phyloP scores from a whole-genome alignment of 2,113 vertebrate species.

The Cyanocitta stelleri region DNA sequence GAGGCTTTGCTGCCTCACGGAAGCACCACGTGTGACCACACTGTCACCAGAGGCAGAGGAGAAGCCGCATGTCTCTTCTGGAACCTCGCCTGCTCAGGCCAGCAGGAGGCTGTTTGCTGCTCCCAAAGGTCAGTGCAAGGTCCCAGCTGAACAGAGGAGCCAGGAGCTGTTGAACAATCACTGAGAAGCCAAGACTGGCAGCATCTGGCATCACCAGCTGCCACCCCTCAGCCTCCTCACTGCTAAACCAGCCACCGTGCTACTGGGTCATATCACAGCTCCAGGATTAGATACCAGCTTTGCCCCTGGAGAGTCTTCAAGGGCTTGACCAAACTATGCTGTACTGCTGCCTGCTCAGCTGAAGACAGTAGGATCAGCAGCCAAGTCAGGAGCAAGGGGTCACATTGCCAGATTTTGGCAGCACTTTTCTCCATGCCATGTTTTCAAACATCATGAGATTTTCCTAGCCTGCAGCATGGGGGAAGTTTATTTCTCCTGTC shows the following conservation, averaged over 20 bases:
- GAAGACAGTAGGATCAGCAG: not conserved
- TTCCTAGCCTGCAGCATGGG: not conserved
- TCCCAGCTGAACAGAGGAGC: not conserved
- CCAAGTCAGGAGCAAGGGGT: not conserved
- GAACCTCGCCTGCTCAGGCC: not conserved
- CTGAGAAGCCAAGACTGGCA: not conserved
- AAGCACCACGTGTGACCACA: rapidly evolving
- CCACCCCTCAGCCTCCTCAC: not conserved
- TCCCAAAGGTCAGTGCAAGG: not conserved
- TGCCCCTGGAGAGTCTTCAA: not conserved
- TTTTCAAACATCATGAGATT: not conserved
- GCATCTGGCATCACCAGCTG: not conserved
- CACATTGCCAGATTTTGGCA: not conserved
- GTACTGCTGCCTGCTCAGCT: not conserved
- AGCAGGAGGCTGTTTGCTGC: not conserved
- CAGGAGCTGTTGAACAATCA: not conserved
- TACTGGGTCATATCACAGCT: not conserved
- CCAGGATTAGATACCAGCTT: not conserved
- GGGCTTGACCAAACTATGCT: not conserved
- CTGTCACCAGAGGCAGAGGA: not conserved
- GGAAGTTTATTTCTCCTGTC: not conserved
- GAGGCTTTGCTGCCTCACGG: not conserved
- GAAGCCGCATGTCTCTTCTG: not conserved
- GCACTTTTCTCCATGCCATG: not conserved
- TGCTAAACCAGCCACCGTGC: not conserved